Base-by-base conservation (phyloP, 2,797 vertebrate genomes). In the Cetoscarus ocellatus region DNA sequence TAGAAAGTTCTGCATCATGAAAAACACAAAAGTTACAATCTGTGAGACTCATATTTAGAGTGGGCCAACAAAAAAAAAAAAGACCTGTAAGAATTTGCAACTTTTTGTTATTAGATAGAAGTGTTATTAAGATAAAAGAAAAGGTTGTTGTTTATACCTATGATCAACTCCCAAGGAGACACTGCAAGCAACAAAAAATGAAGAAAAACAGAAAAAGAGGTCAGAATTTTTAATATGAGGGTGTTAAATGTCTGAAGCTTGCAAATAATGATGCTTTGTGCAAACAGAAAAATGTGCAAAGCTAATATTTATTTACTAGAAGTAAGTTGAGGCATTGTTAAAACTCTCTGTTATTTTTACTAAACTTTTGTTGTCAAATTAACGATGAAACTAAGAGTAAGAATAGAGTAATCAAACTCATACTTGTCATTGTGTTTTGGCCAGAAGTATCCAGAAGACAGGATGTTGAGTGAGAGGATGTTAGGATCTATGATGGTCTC, bases 401-500 rank as follows among this genome's bases (percentile, higher is more conserved):
- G 27, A 2, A 27, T 27, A 27, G 27, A 34, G 50, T 51, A 34
- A 34, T 12, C 10, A 54, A 45, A 48, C 18, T 56, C 94, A 59
- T 93, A 99, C 98, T 98, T 96, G 94, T 99, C 98, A 0, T 98
- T 97, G 83, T 97, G 96, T 83, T 96, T 95, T 0, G 98, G 98
- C 75, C 93, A 95, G 76, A 97, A 94, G 78, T 98, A 98, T 56
- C 96, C 95, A 0, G 97, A 95, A 0, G 96, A 97, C 11, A 99
- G 94, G 85, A 99, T 98, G 91, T 99, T 99, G 88, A 99, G 95
- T 10, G 98, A 99, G 5, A 99, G 88, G 85, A 99, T 99, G 93
- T 99, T 99, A 70, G 98, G 98, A 80, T 99, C 98, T 0, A 99
- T 97, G 87, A 99, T 95, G 55, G 97, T 98, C 84, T 99, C 98